Evolutionary conservation across 2,888 invertebrate genomes (phyloP).

Genomic region (Sinhomidia bicolor): DNA sequence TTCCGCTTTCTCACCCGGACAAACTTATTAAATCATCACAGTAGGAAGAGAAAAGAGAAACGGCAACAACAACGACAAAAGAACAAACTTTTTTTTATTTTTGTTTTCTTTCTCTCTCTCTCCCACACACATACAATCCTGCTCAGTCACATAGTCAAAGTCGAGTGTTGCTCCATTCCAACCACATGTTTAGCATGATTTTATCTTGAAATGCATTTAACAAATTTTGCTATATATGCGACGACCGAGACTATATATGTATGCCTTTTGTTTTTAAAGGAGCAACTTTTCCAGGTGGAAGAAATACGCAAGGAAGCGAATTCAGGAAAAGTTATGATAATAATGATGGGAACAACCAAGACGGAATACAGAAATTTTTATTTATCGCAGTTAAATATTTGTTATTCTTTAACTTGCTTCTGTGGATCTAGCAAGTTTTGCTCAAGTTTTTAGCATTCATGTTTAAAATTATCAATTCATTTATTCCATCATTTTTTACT

Average conservation of each 20-base stretch:
- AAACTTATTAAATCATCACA: conserved; percentile 72
- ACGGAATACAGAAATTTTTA: not conserved
- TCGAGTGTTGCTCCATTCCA: conserved; percentile 27
- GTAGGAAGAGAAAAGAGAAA: conserved; percentile 54
- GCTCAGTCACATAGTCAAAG: not conserved
- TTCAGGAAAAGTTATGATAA: too few relatives aligned
- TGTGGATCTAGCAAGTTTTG: too few relatives aligned
- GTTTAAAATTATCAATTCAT: too few relatives aligned
- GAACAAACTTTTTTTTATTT: conserved; percentile 26
- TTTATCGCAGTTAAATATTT: not conserved
- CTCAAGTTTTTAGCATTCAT: too few relatives aligned
- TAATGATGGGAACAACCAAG: not conserved
- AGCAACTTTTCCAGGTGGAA: not conserved
- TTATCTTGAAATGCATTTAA: not conserved
- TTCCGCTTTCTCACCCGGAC: conserved; percentile 40
- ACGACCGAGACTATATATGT: too few relatives aligned
- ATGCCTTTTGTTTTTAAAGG: not conserved
- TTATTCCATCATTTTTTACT: too few relatives aligned
- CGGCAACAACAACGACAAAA: not conserved
- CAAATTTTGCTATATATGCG: not conserved
- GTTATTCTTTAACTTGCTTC: too few relatives aligned
- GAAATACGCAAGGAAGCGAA: not conserved
- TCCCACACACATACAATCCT: not conserved
- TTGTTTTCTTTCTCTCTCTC: not conserved
- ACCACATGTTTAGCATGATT: conserved; percentile 29